phyloP scores from a whole-genome alignment of 2,113 vertebrate species.

The Potamarius usumacintae region DNA sequence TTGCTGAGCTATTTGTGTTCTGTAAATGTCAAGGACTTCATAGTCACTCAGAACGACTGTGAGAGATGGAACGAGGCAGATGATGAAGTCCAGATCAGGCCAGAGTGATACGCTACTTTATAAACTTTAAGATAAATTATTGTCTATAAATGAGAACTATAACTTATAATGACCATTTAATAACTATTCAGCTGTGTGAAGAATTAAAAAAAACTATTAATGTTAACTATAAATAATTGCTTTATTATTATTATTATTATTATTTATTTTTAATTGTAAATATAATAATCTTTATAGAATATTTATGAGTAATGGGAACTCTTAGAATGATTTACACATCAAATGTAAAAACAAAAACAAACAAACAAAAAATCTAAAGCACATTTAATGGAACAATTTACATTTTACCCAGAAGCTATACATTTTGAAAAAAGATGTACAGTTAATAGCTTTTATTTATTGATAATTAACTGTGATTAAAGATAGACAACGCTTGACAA shows the following conservation, averaged over 20 bases:
- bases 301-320: background rate
- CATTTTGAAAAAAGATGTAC: background rate
- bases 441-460: background rate
- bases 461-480: background rate
- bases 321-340: background rate
- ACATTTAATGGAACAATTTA: no score
- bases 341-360: no score
- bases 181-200: background rate
- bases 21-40: conserved; percentile 40
- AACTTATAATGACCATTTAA: background rate
- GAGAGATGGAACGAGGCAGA: conserved; percentile 1
- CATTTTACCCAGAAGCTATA: no score
- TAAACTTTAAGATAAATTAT: background rate
- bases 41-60: background rate
- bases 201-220: background rate
- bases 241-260: background rate
- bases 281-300: background rate
- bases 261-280: background rate
- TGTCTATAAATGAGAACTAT: background rate
- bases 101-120: background rate
- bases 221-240: background rate
- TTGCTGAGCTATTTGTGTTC: conserved; percentile 20
- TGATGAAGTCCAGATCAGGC: background rate
- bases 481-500: background rate
- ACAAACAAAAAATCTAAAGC: no score